Base-by-base conservation (phyloP, 2,797 vertebrate species). In the Typhlichthys eigenmanni region DNA sequence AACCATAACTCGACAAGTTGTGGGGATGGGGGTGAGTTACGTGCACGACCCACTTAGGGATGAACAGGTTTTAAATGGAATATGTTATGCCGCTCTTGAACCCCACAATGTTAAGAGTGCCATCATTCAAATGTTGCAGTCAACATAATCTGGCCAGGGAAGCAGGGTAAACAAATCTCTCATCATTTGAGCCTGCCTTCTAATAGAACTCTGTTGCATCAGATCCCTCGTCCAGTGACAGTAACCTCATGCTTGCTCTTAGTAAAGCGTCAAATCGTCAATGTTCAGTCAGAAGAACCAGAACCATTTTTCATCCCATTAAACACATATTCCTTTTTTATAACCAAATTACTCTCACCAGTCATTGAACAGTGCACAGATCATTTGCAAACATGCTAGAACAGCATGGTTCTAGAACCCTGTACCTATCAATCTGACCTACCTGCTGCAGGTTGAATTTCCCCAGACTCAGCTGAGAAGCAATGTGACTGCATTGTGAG, bases 401-500 rank as follows among this genome's bases (percentile, higher is more conserved):
- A 50, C 5, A 9, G 6, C 64, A 1, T 34, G 13, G 2, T n/a
- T 11, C 2, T 19, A 5, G 12, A 13, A 3, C 9, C 34, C 47
- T 47, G 34, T 59, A 17, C 29, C 34, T 59, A 58, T 75, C 55
- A 34, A 58, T 53, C 58, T 38, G 34, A 79, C 72, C 48, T 68
- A 72, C 85, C 78, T 81, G 69, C 50, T 47, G 46, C 51, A 54
- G 60, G 52, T 73, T 68, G 63, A 14, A 46, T 69, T 60, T 53
- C 63, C 47, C 4, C 24, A 32, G 13, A 50, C 61, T 61, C 62
- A 71, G 45, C 67, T 71, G 55, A 32, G 55, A 16, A 46, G 53
- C 47, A 47, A 58, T 55, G 47, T 7, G 11, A 69, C 50, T 90
- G 79, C 80, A 83, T 90, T 76, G 63, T 64, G 53, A 76, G 68